Evolutionary conservation across 2,113 vertebrate species (phyloP), one percentile per base, ranked within the genome.

Genomic region (Dasypus novemcinctus): DNA sequence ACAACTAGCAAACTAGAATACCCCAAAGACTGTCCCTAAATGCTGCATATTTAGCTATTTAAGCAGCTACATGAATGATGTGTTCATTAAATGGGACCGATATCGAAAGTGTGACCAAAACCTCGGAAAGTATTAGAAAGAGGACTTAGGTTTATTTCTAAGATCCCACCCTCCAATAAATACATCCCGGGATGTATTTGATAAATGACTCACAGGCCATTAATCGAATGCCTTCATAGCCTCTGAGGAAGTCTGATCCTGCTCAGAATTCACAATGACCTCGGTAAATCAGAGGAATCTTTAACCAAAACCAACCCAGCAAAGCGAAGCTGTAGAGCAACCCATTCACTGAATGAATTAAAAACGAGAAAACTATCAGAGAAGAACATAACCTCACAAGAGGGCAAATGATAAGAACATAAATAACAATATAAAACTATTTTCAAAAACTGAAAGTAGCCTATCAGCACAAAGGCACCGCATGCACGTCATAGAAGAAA

Each of bases 241-340:
- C 33, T 90, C 75, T 49, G 36, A 87, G 33, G 59, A 71, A 90
- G 46, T 68, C 41, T 78, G 74, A 74, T 52, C n/a, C 49, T 91
- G 75, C 57, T 78, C 90, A 84, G 41, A 49, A 80, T 54, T 49
- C 63, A 90, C 72, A 96, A 93, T 79, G 75, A 87, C 87, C 36
- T 81, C 92, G 54, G 74, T 57, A 68, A 64, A 46, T 85, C 54
- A 76, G 81, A 92, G 4, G 15, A 10, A 59, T 15, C 71, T 11
- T 4, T 87, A 52, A 72, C 46, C 66, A 33, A 94, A 95, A 96
- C 21, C 76, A 82, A 29, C 11, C 46, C 25, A 87, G 74, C 29
- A 63, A 43, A 88, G 17, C 21, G 49, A 78, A 90, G 4, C 15
- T 57, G 66, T 49, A 36, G 38, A 59, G 75, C 84, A 72, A 89